phyloP scores from a whole-genome alignment of 2,113 vertebrate genomes.

The Menidia beryllina region DNA sequence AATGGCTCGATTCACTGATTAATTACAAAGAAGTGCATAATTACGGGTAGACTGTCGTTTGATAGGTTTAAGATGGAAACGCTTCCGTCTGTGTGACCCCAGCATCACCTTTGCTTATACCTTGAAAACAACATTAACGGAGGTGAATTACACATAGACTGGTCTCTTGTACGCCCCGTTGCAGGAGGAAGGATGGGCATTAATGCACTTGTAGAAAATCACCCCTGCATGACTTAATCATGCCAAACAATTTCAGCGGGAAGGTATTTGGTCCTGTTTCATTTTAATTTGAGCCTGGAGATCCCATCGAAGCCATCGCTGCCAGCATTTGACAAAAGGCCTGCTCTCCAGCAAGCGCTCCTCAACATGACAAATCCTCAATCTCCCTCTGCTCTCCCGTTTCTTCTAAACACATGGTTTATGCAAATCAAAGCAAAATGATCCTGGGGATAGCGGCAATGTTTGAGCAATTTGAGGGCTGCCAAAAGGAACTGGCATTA shows the following conservation, averaged over 20 bases:
- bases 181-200: constrained; percentile 50
- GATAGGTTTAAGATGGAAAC: constrained; percentile 49
- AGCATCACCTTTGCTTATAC: constrained; percentile 66
- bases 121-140: constrained; percentile 71
- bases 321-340: constrained; percentile 80
- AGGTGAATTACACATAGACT: constrained; percentile 76
- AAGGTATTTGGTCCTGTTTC: constrained; percentile 70
- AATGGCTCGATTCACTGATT: constrained; percentile 38
- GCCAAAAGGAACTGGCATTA: constrained; percentile 76
- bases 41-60: constrained; percentile 51
- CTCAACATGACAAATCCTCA: constrained; percentile 82
- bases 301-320: constrained; percentile 57
- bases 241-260: constrained; percentile 65
- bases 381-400: constrained; percentile 65
- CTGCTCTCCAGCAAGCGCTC: constrained; percentile 55
- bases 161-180: constrained; percentile 49
- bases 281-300: constrained; percentile 81
- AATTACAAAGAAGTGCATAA: constrained; percentile 51
- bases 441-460: constrained; percentile 74
- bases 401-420: constrained; percentile 84
- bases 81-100: constrained; percentile 69
- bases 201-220: constrained; percentile 72
- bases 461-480: constrained; percentile 80
- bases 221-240: constrained; percentile 76
- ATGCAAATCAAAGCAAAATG: constrained; percentile 85